Evolutionary conservation across 2,797 vertebrate genomes (phyloP).

Genomic region (Chelidonichthys spinosus): DNA sequence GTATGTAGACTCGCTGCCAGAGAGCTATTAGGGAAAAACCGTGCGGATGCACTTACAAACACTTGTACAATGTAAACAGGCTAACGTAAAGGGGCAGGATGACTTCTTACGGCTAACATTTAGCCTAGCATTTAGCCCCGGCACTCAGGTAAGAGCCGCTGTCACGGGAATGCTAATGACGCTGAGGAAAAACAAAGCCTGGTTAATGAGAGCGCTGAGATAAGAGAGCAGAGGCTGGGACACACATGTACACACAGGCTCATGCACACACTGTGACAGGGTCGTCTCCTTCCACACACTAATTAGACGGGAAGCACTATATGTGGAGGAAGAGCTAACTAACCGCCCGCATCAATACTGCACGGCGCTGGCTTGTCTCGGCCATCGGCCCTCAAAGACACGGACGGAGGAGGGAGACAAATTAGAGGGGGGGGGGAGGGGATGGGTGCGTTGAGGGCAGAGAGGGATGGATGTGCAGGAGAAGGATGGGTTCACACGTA

Average conservation of each 20-base stretch:
- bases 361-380: conserved; percentile 58
- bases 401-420: conserved; percentile 45
- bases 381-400: conserved; percentile 61
- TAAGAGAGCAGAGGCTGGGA: conserved; percentile 75
- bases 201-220: conserved; percentile 80
- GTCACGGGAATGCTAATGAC: conserved; percentile 84
- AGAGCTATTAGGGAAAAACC: conserved; percentile 40
- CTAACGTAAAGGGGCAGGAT: conserved; percentile 52
- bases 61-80: conserved; percentile 64
- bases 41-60: conserved; percentile 61
- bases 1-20: conserved; percentile 35
- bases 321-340: conserved; percentile 78
- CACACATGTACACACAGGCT: conserved; percentile 34
- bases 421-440: conserved; percentile 59
- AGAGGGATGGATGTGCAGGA: conserved; percentile 35
- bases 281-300: conserved; percentile 68
- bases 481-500: conserved; percentile 48
- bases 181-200: conserved; percentile 84
- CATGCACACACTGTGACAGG: conserved; percentile 46
- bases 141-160: conserved; percentile 73
- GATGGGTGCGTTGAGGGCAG: conserved; percentile 28
- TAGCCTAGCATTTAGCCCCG: conserved; percentile 75
- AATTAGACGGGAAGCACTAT: conserved; percentile 81
- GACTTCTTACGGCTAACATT: conserved; percentile 63
- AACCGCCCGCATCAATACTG: conserved; percentile 77